These are phyloP conservation scores for Peromyscus leucopus DNA, from an alignment of 2,113 vertebrate species.

Conservation along the genomic window DNA sequence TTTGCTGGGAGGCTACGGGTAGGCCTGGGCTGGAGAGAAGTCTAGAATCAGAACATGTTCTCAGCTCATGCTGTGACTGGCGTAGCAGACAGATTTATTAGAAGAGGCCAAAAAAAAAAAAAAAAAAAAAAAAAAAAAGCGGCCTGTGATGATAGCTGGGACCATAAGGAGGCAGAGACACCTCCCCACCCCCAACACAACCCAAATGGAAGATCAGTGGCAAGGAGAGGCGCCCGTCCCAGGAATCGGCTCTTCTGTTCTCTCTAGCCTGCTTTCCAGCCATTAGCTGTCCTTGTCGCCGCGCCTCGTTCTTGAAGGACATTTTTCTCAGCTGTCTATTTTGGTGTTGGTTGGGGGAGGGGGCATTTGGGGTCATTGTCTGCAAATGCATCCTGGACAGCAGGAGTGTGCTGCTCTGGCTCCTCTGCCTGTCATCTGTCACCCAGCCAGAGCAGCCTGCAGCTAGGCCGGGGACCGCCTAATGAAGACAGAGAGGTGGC, in stretches of 20 bases:
- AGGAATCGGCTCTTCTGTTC: neutral
- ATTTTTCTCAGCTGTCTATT: slow-evolving; percentile 61
- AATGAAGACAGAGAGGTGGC: slow-evolving; percentile 83
- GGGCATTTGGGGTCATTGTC: slow-evolving; percentile 74
- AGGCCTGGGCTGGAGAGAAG: neutral
- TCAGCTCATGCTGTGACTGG: neutral
- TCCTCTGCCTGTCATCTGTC: slow-evolving; percentile 76
- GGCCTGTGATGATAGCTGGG: neutral
- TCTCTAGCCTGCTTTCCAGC: neutral
- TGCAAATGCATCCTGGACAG: slow-evolving; percentile 80
- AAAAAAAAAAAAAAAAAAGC: neutral
- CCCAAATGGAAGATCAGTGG: neutral
- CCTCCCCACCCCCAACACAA: neutral
- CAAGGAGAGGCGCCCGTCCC: neutral
- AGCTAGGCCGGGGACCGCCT: slow-evolving; percentile 72
- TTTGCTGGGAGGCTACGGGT: neutral
- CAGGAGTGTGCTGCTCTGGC: slow-evolving; percentile 70
- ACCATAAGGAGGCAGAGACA: neutral
- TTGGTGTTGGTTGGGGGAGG: slow-evolving; percentile 30
- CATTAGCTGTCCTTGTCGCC: slow-evolving; percentile 47
- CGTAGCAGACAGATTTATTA: neutral
- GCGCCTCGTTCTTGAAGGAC: slow-evolving; percentile 43
- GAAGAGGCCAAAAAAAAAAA: neutral
- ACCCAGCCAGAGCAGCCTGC: slow-evolving; percentile 74
- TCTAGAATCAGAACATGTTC: neutral